Conservation (phyloP, 2,888 invertebrate species). For the Eulithis prunata region DNA sequence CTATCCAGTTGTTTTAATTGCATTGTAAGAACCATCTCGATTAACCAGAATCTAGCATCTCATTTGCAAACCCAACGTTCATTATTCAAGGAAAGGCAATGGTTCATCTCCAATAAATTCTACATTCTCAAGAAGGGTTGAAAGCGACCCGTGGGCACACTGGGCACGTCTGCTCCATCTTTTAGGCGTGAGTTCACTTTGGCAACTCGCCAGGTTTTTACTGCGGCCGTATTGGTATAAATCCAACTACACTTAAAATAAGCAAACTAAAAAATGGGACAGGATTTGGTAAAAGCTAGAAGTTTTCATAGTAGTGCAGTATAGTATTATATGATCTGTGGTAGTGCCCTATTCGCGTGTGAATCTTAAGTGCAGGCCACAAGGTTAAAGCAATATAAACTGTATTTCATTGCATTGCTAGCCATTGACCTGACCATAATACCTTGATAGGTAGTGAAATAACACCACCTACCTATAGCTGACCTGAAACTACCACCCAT, state of each 20-base stretch:
- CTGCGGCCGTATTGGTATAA: not conserved
- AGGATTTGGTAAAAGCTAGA: no score
- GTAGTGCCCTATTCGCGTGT: not conserved
- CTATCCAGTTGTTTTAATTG: not conserved
- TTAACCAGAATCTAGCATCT: not conserved
- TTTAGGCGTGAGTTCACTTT: not conserved
- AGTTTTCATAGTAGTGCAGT: no score
- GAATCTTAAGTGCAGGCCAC: not conserved
- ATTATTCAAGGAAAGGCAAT: slow-evolving; percentile 11
- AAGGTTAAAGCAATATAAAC: no score
- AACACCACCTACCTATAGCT: no score
- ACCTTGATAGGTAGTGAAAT: no score
- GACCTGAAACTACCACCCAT: no score
- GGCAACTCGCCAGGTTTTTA: not conserved
- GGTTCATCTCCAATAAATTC: slow-evolving; percentile 5
- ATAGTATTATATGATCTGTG: no score
- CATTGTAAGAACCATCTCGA: not conserved
- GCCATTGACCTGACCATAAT: no score
- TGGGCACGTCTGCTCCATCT: not conserved
- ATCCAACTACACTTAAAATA: no score
- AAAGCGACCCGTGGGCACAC: not conserved
- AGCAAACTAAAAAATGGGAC: no score
- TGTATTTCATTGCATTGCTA: no score
- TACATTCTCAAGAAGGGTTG: slow-evolving; percentile 17
- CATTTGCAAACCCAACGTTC: slow-evolving; percentile 9